Conservation (phyloP, 2,797 vertebrate species). For the Paguma larvata region DNA sequence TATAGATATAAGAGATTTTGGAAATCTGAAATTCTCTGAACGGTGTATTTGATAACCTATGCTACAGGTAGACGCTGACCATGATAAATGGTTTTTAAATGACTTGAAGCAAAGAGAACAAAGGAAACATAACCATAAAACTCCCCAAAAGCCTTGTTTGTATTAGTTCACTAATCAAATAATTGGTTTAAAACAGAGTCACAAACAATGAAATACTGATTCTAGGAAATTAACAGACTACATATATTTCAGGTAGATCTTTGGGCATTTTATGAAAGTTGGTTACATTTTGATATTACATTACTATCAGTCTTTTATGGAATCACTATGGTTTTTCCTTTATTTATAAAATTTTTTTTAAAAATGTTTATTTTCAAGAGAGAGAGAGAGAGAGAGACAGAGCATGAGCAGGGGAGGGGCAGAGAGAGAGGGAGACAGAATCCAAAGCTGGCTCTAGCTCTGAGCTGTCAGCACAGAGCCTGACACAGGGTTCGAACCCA, state of each 20-base stretch:
- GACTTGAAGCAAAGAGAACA: not conserved
- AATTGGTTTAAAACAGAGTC: not conserved
- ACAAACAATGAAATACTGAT: not conserved
- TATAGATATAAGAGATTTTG: not conserved
- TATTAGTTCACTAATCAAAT: not conserved
- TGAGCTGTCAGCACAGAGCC: no score
- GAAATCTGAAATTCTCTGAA: not conserved
- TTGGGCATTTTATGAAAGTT: not conserved
- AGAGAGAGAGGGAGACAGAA: no score
- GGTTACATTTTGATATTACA: slow-evolving; percentile 9
- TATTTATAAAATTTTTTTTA: not conserved
- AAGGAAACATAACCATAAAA: not conserved
- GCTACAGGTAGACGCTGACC: not conserved
- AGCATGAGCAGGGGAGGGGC: no score
- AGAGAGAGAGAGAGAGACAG: no score
- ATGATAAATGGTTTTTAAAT: not conserved
- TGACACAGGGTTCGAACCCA: no score
- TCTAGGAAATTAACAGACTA: not conserved
- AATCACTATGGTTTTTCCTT: slow-evolving; percentile 22
- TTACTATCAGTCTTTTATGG: slow-evolving; percentile 46
- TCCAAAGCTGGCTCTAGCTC: no score
- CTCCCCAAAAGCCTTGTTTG: not conserved
- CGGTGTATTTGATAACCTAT: not conserved
- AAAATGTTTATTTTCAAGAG: no score
- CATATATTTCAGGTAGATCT: not conserved